Percentiles rank a stretch among this genome's conserved stretches.
Conservation (phyloP, 2,797 vertebrate species). For the Intellagama lesueurii region DNA sequence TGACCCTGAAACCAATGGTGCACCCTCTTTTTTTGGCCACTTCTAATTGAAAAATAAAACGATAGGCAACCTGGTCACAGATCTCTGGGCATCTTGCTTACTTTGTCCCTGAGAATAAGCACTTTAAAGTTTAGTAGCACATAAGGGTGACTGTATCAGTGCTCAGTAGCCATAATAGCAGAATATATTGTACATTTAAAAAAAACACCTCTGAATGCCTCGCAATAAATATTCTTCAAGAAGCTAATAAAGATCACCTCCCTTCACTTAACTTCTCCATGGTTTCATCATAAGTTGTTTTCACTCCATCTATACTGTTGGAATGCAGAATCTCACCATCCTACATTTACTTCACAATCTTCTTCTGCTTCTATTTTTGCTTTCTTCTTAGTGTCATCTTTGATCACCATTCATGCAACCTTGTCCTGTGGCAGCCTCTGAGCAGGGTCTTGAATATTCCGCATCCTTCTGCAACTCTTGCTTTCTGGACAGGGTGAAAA, state of each 20-base stretch:
- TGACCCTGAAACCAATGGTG: not conserved
- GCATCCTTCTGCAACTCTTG: not conserved
- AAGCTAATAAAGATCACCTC: slow-evolving; percentile 29
- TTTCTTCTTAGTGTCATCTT: not conserved
- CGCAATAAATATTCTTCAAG: slow-evolving; percentile 23
- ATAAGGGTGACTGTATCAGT: slow-evolving; percentile 12
- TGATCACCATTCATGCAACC: not conserved
- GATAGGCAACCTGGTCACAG: not conserved
- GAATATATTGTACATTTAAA: not conserved
- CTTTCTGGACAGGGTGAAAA: not conserved
- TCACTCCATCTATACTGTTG: not conserved
- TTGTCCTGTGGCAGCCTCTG: not conserved
- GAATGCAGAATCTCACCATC: not conserved
- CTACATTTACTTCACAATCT: not conserved
- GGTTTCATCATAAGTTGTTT: slow-evolving; percentile 23
- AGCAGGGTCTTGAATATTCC: not conserved
- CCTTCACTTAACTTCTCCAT: slow-evolving; percentile 16
- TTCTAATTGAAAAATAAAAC: not conserved
- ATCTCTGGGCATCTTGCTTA: not conserved
- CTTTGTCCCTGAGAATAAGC: not conserved
- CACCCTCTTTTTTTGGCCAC: not conserved
- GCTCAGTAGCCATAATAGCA: not conserved
- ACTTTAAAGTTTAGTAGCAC: not conserved
- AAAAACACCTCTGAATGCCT: not conserved
- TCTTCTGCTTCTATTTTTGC: not conserved